Percentiles rank a stretch among this genome's conserved stretches.
Evolutionary conservation across 2,888 invertebrate species (phyloP).

Genomic region (Pardosa pseudoannulata): DNA sequence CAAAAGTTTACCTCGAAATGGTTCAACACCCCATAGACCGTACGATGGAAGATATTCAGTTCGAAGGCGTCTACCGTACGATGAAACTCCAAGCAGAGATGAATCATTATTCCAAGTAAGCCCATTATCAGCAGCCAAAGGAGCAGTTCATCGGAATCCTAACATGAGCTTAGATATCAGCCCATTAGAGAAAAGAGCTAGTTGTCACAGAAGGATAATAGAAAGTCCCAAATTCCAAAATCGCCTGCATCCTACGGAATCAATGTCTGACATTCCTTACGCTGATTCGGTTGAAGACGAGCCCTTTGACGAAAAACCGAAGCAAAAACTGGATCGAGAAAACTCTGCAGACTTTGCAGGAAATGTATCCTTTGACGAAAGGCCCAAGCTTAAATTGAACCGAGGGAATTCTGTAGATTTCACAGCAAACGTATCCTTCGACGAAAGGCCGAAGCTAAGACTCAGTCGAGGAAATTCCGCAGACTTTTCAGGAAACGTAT

Average conservation of each 20-base stretch:
- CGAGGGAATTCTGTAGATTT: constrained; percentile 20
- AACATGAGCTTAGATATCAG: not conserved
- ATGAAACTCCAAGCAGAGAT: constrained; percentile 26
- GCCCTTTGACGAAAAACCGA: constrained; percentile 44
- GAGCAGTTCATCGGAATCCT: not conserved
- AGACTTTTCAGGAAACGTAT: not conserved
- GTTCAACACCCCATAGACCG: constrained; percentile 44
- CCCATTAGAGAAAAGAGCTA: constrained; percentile 27
- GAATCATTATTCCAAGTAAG: not conserved
- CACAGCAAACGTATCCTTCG: constrained; percentile 48
- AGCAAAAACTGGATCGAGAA: not conserved
- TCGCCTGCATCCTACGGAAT: constrained; percentile 51
- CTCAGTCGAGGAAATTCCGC: not conserved
- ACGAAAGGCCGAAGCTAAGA: constrained; percentile 29
- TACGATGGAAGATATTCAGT: constrained; percentile 34
- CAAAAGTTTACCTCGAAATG: not conserved
- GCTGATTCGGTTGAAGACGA: constrained; percentile 52
- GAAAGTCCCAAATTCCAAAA: constrained; percentile 30
- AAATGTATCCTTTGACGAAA: constrained; percentile 55
- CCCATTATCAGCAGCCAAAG: not conserved
- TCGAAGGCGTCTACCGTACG: constrained; percentile 44
- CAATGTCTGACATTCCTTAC: constrained; percentile 54
- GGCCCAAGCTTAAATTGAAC: not conserved
- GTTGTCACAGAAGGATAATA: constrained; percentile 19
- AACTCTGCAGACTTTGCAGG: constrained; percentile 28